Percentiles rank a stretch among this genome's conserved stretches.
Conservation (phyloP, 2,797 vertebrate species). For the Crenichthys baileyi region DNA sequence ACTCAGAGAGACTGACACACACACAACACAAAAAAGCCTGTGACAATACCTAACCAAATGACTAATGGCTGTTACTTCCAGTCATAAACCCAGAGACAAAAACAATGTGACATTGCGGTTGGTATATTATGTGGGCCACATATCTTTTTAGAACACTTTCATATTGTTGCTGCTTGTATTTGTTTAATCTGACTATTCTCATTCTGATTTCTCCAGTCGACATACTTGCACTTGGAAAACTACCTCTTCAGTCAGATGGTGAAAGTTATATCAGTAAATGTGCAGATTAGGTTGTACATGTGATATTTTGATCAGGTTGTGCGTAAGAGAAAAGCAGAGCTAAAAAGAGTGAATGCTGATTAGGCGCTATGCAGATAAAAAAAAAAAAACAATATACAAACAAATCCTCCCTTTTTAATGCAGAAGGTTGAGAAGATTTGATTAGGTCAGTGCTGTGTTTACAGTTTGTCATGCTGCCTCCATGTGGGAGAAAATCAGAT, state of each 20-base stretch:
- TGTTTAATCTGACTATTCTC: no score
- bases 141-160: neutral
- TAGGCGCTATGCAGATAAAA: no score
- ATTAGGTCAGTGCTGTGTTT: neutral
- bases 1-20: neutral
- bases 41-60: no score
- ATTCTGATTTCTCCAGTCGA: no score
- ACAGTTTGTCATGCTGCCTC: constrained; percentile 1
- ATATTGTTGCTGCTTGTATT: no score
- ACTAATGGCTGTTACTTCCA: neutral
- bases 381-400: neutral
- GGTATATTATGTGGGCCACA: neutral
- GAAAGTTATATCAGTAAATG: neutral
- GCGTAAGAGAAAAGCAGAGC: neutral
- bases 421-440: neutral
- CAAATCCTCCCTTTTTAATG: neutral
- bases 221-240: neutral
- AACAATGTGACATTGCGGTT: neutral
- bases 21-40: neutral
- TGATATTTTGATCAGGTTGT: no score
- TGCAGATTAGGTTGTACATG: no score
- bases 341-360: neutral
- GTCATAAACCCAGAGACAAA: neutral
- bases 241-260: neutral
- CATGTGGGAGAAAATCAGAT: neutral